phyloP scores from a whole-genome alignment of 2,113 vertebrate genomes.

The Caracal caracal region DNA sequence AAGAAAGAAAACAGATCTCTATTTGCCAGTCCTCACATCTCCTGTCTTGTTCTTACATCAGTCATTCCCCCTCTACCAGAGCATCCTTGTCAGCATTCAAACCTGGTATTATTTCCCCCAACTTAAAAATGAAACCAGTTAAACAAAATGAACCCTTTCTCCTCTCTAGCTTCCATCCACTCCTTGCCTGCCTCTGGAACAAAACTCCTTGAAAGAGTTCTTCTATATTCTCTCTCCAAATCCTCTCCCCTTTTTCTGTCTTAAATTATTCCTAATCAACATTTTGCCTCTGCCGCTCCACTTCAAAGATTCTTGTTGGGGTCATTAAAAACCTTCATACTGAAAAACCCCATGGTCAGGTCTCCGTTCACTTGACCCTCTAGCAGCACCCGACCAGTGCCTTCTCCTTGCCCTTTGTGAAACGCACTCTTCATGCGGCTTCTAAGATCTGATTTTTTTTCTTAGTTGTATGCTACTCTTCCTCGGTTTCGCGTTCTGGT shows the following conservation, averaged over 20 bases:
- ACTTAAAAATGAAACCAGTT: constrained; percentile 8
- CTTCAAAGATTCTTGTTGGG: background rate
- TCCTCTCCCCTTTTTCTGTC: background rate
- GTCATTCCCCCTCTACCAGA: background rate
- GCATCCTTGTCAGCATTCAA: background rate
- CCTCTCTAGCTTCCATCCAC: background rate
- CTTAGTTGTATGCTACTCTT: background rate
- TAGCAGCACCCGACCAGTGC: background rate
- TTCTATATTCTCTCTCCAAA: background rate
- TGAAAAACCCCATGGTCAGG: background rate
- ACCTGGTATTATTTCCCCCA: background rate
- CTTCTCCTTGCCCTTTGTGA: background rate
- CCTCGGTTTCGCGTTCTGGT: constrained; percentile 4
- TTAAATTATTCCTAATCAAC: background rate
- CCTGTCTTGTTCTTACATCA: background rate
- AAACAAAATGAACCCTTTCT: background rate
- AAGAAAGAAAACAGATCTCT: background rate
- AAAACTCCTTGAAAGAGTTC: background rate
- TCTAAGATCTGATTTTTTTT: background rate
- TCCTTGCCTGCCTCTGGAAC: background rate
- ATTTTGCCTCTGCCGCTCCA: background rate
- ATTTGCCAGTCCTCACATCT: background rate
- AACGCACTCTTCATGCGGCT: background rate
- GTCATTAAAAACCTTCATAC: background rate
- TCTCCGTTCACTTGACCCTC: background rate